These are phyloP conservation scores for Lathronympha strigana DNA, from an alignment of 2,888 invertebrate species.

Conservation along the genomic window DNA sequence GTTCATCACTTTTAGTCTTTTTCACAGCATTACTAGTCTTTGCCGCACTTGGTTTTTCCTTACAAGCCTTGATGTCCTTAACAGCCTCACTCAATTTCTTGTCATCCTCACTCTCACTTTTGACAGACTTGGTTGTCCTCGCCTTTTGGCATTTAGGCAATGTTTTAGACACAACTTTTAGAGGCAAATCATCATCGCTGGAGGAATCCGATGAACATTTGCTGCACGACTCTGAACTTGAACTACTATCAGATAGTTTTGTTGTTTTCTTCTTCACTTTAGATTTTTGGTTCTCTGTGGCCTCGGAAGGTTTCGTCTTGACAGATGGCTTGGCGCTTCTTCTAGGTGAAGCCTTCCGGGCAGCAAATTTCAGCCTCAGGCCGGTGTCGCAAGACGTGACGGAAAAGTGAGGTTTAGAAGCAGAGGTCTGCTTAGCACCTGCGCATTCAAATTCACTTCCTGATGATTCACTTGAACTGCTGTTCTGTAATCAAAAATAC, in stretches of 20 bases:
- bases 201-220: constrained; percentile 78
- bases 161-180: constrained; percentile 73
- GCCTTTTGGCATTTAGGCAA: constrained; percentile 67
- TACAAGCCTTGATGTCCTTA: constrained; percentile 60
- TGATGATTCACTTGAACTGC: constrained; percentile 70
- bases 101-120: constrained; percentile 71
- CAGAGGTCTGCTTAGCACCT: constrained; percentile 63
- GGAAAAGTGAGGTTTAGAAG: constrained; percentile 82
- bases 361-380: constrained; percentile 85
- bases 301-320: constrained; percentile 67
- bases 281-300: constrained; percentile 46
- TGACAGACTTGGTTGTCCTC: constrained; percentile 54
- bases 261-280: constrained; percentile 54
- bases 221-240: constrained; percentile 81
- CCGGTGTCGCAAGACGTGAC: constrained; percentile 86
- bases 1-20: constrained; percentile 72
- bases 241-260: constrained; percentile 70
- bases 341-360: constrained; percentile 71
- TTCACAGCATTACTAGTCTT: constrained; percentile 62
- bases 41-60: constrained; percentile 67
- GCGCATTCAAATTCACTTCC: constrained; percentile 78
- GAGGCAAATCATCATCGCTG: constrained; percentile 76
- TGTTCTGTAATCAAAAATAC: constrained; percentile 65
- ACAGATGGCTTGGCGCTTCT: constrained; percentile 66
- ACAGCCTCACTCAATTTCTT: constrained; percentile 57